Evolutionary conservation across 2,888 invertebrate genomes (phyloP).

Genomic region (Drosophila neonasuta): DNA sequence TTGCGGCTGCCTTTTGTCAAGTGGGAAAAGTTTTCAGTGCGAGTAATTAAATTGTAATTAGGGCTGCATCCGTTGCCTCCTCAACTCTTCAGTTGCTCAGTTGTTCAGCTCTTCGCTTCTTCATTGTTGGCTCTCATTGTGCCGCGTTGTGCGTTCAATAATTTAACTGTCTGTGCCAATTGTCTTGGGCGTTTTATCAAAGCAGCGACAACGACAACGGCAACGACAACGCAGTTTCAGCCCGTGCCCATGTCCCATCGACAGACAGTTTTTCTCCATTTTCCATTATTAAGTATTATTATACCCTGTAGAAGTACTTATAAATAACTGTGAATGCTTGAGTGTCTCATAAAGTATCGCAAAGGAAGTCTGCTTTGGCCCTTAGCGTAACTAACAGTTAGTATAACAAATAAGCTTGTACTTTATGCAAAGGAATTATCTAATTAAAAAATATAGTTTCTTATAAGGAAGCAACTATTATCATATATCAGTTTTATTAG

Average conservation of each 20-base stretch:
- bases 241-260: constrained; percentile 46
- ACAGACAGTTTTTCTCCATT: constrained; percentile 9
- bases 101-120: background rate
- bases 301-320: constrained; percentile 27
- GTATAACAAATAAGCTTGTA: background rate
- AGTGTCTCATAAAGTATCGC: background rate
- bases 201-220: constrained; percentile 26
- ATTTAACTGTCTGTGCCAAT: constrained; percentile 70
- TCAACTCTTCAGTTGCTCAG: background rate
- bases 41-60: constrained; percentile 83
- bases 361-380: background rate
- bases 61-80: constrained; percentile 79
- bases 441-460: background rate
- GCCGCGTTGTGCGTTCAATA: constrained; percentile 59
- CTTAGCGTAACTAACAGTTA: background rate
- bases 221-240: constrained; percentile 16
- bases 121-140: constrained; percentile 29
- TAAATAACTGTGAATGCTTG: background rate
- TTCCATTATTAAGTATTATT: constrained; percentile 28
- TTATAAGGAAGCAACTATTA: background rate
- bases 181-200: constrained; percentile 70
- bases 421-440: background rate
- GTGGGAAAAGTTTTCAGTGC: constrained; percentile 75
- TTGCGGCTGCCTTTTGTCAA: constrained; percentile 74
- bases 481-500: background rate